Evolutionary conservation across 2,113 vertebrate genomes (phyloP).

Genomic region (Dicentrarchus labrax): DNA sequence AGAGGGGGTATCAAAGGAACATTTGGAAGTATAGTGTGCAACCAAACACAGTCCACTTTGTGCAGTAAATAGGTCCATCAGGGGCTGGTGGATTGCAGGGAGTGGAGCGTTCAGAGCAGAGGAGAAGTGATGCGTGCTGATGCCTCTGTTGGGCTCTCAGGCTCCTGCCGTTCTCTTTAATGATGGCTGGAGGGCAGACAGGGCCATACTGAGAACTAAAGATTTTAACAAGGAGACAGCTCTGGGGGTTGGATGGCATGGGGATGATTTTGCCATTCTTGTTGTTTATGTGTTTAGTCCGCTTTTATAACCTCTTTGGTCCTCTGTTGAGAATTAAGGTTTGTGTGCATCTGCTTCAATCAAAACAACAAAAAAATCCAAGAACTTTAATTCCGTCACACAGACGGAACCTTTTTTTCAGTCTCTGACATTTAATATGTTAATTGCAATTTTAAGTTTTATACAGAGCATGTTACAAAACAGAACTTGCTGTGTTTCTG

Average conservation of each 20-base stretch:
- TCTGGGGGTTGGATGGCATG: conserved; percentile 39
- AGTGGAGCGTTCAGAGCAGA: conserved; percentile 58
- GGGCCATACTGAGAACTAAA: conserved; percentile 62
- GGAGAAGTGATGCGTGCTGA: conserved; percentile 77
- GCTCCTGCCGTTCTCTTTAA: conserved; percentile 76
- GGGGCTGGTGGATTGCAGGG: conserved; percentile 72
- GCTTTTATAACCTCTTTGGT: conserved; percentile 50
- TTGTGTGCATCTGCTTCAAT: background rate
- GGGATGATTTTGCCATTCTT: conserved; percentile 53
- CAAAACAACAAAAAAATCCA: conserved; percentile 3
- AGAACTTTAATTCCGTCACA: background rate
- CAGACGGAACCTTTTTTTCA: background rate
- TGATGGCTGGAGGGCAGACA: conserved; percentile 80
- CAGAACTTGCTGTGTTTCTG: conserved; percentile 15
- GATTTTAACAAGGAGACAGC: conserved; percentile 77
- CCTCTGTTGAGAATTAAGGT: conserved; percentile 21
- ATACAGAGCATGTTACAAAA: background rate
- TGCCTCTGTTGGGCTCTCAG: conserved; percentile 66
- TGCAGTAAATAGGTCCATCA: conserved; percentile 79
- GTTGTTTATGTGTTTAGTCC: conserved; percentile 66
- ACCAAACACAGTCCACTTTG: conserved; percentile 74
- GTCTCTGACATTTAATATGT: background rate
- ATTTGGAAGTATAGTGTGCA: conserved; percentile 69
- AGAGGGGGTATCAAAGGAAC: conserved; percentile 70
- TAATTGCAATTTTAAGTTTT: conserved; percentile 6